These are phyloP conservation scores for Linhomoeus sp. DNA, from an alignment of 2,888 invertebrate genomes.

Conservation along the genomic window DNA sequence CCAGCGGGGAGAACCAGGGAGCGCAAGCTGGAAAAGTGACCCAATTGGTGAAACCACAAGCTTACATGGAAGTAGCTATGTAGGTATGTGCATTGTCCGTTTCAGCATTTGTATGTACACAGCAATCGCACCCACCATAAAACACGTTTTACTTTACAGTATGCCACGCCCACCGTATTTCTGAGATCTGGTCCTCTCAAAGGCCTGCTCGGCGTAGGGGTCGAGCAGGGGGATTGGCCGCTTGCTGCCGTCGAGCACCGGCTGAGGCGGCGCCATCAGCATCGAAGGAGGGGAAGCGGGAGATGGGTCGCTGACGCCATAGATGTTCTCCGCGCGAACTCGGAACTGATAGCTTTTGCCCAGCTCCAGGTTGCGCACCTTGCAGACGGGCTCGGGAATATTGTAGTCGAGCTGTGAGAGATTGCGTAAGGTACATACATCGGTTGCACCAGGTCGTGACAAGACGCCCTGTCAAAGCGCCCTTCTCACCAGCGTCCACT, in stretches of 20 bases:
- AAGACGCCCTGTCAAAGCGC: no score
- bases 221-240: constrained; percentile 24
- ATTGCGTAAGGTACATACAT: no score
- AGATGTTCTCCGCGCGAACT: constrained; percentile 83
- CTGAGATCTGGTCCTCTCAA: constrained; percentile 20
- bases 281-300: constrained; percentile 45
- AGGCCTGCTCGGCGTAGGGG: constrained; percentile 23
- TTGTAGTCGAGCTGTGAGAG: constrained; percentile 23
- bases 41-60: not conserved
- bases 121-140: not conserved
- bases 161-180: constrained; percentile 15
- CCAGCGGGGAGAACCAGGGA: constrained; percentile 48
- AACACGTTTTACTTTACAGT: no score
- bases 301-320: constrained; percentile 85
- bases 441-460: no score
- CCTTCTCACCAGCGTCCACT: constrained; percentile 63
- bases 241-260: constrained; percentile 24
- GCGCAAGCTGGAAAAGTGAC: constrained; percentile 23
- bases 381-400: constrained; percentile 67
- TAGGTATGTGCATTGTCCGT: no score
- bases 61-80: not conserved
- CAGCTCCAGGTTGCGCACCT: constrained; percentile 68
- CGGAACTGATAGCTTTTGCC: constrained; percentile 86
- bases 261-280: constrained; percentile 25
- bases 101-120: no score